These are phyloP conservation scores for Blomia tropicalis DNA, from an alignment of 2,888 invertebrate species.

Conservation along the genomic window DNA sequence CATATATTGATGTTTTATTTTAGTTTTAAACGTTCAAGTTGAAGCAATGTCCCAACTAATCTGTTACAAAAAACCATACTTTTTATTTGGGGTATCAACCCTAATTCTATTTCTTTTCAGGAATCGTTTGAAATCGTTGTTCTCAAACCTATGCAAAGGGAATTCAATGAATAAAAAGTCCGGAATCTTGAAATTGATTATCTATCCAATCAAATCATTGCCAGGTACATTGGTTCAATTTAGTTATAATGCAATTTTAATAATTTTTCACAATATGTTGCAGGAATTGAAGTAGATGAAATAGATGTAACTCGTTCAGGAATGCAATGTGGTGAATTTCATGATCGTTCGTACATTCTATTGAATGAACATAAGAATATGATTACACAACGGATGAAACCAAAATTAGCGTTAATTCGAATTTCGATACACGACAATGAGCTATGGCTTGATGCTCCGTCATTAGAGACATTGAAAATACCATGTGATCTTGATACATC, in stretches of 20 bases:
- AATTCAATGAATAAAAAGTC: no score
- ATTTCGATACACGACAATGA: conserved; percentile 1
- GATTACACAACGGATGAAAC: conserved; percentile 12
- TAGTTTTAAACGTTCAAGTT: no score
- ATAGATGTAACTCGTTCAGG: conserved; percentile 16
- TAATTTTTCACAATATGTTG: background rate
- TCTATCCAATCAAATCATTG: conserved; percentile 26
- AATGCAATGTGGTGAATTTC: background rate
- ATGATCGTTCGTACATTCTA: conserved; percentile 21
- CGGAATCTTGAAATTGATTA: conserved; percentile 16
- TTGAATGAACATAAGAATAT: conserved; percentile 11
- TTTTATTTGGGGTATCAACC: no score
- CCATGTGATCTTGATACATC: background rate
- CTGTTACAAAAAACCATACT: no score
- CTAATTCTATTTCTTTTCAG: no score
- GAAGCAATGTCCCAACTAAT: no score
- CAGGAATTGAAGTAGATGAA: conserved; percentile 20
- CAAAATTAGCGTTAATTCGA: conserved; percentile 12
- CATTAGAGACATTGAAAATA: conserved; percentile 14
- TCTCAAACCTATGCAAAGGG: no score
- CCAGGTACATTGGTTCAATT: background rate
- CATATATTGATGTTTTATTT: no score
- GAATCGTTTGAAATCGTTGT: no score
- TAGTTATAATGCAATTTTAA: background rate
- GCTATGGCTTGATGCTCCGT: conserved; percentile 17